Percentiles rank a stretch among this genome's conserved stretches.
Conservation (phyloP, 2,888 invertebrate species). For the Phyllotreta cruciferae region DNA sequence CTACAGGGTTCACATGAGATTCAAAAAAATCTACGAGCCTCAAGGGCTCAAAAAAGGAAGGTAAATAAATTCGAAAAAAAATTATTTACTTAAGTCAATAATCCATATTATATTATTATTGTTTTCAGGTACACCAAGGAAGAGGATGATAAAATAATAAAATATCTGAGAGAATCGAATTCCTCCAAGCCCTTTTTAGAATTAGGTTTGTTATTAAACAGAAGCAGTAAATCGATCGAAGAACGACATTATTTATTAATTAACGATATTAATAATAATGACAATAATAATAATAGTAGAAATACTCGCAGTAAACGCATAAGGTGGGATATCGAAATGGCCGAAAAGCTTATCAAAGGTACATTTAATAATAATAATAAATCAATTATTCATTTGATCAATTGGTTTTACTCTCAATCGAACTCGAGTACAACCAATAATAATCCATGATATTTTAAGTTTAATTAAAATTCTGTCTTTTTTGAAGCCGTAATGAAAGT, state of each 20-base stretch:
- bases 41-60: conserved; percentile 36
- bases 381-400: neutral
- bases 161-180: conserved; percentile 28
- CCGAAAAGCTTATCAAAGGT: conserved; percentile 37
- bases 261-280: neutral
- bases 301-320: conserved; percentile 7
- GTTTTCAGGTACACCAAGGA: conserved; percentile 41
- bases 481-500: neutral
- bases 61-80: no score
- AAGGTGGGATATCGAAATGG: conserved; percentile 36
- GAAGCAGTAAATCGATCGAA: conserved; percentile 32
- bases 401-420: neutral
- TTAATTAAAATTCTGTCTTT: no score
- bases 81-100: no score
- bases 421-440: neutral
- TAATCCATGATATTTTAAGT: no score
- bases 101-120: no score
- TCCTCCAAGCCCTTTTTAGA: conserved; percentile 32
- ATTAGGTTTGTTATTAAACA: conserved; percentile 39
- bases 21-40: conserved; percentile 35
- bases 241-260: conserved; percentile 27
- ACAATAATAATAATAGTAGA: no score
- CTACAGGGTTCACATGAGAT: conserved; percentile 41
- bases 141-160: conserved; percentile 43
- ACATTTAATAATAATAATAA: conserved; percentile 39